These are phyloP conservation scores for Macaca nemestrina DNA, from an alignment of 2,113 vertebrate species.

Conservation along the genomic window DNA sequence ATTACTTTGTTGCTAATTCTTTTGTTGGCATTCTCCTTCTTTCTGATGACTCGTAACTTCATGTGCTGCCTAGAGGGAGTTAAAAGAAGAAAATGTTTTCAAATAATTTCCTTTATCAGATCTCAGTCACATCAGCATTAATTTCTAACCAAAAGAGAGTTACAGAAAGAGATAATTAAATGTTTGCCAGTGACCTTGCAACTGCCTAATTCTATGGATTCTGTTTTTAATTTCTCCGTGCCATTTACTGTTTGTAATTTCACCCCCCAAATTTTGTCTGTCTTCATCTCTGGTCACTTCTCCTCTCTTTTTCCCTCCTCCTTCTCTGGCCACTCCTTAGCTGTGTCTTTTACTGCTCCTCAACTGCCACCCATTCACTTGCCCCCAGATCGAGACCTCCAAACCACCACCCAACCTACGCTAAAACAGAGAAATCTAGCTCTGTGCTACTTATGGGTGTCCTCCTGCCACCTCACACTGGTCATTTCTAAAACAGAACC, in stretches of 20 bases:
- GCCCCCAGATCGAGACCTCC: not conserved
- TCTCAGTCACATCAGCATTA: not conserved
- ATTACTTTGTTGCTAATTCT: not conserved
- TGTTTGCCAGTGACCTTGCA: not conserved
- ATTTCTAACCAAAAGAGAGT: not conserved
- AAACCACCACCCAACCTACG: fast-evolving
- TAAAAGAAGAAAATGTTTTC: not conserved
- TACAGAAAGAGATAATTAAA: too few relatives aligned
- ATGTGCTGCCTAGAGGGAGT: not conserved
- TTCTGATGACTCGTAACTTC: not conserved
- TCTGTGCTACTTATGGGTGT: not conserved
- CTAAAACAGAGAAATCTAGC: too few relatives aligned
- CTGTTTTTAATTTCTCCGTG: not conserved
- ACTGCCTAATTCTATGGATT: not conserved
- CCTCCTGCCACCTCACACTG: too few relatives aligned
- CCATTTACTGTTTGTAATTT: not conserved
- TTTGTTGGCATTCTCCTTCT: not conserved
- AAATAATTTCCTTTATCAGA: not conserved
- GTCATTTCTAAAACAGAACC: not conserved
- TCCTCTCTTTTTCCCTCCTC: too few relatives aligned
- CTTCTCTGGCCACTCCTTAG: not conserved
- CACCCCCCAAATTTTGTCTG: not conserved
- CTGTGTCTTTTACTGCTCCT: not conserved
- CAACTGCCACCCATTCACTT: not conserved
- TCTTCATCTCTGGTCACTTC: not conserved